Conservation (phyloP, 2,888 invertebrate genomes). For the Rhorus exstirpatorius region DNA sequence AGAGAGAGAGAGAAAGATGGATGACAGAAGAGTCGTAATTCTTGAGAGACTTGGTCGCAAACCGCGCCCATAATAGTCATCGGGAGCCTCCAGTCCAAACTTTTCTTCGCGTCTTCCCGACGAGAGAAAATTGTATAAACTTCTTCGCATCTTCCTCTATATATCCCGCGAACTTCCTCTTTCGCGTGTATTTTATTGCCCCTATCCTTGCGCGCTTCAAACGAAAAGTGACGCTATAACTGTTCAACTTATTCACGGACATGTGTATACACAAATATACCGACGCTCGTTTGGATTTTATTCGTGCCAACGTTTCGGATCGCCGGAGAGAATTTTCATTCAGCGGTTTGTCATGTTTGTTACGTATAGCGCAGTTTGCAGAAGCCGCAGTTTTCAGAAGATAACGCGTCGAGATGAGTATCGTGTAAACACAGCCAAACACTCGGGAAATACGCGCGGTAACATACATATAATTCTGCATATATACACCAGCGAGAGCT, state of each 20-base stretch:
- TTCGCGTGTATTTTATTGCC: slow-evolving; percentile 28
- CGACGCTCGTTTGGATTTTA: not conserved
- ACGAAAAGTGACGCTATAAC: slow-evolving; percentile 55
- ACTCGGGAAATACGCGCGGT: not conserved
- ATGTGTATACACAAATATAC: not conserved
- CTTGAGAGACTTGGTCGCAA: slow-evolving; percentile 61
- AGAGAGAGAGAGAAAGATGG: slow-evolving; percentile 19
- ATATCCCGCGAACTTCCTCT: slow-evolving; percentile 28
- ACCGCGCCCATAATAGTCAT: slow-evolving; percentile 59
- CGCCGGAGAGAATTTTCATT: slow-evolving; percentile 58
- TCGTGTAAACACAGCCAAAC: slow-evolving; percentile 41
- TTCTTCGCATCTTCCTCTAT: slow-evolving; percentile 18
- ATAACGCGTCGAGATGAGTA: not conserved
- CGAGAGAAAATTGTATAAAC: slow-evolving; percentile 55
- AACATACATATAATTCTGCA: not conserved
- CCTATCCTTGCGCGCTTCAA: slow-evolving; percentile 47
- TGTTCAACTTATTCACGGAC: slow-evolving; percentile 9
- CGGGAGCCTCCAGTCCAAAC: slow-evolving; percentile 22
- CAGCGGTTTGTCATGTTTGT: slow-evolving; percentile 57
- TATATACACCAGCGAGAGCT: slow-evolving; percentile 20
- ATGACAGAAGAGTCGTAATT: slow-evolving; percentile 50
- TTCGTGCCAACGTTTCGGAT: not conserved
- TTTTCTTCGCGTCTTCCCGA: slow-evolving; percentile 18
- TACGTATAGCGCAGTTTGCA: slow-evolving; percentile 7
- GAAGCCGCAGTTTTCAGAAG: slow-evolving; percentile 37